Conservation (phyloP, 2,797 vertebrate genomes). For the Masticophis lateralis region DNA sequence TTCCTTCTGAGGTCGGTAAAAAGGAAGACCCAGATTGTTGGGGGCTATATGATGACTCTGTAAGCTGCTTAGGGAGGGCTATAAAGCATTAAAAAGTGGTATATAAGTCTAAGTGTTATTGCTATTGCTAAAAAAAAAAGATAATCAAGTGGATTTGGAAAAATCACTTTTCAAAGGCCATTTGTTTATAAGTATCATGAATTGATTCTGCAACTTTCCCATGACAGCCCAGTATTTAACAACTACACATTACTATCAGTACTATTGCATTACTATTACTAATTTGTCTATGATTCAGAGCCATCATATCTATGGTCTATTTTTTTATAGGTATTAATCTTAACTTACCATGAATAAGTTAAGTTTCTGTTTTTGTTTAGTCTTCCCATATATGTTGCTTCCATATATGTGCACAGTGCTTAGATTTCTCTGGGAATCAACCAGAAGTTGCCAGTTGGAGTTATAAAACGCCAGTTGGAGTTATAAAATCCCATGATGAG, state of each 20-base stretch:
- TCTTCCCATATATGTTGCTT: not conserved
- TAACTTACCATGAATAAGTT: not conserved
- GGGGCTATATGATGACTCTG: too few species aligned
- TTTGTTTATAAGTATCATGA: not conserved
- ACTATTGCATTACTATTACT: too few species aligned
- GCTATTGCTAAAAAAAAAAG: too few species aligned
- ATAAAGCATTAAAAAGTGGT: too few species aligned
- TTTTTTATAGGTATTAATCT: not conserved
- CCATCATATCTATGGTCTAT: not conserved
- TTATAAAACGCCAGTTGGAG: not conserved
- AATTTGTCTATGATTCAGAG: not conserved
- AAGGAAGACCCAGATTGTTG: too few species aligned
- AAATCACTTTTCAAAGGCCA: not conserved
- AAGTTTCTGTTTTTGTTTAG: not conserved
- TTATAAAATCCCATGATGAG: not conserved
- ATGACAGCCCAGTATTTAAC: not conserved
- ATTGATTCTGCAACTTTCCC: not conserved
- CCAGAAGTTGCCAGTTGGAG: not conserved
- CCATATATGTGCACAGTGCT: not conserved
- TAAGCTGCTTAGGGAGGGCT: too few species aligned
- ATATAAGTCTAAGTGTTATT: too few species aligned
- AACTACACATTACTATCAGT: not conserved
- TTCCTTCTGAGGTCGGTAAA: too few species aligned
- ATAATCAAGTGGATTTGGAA: not conserved
- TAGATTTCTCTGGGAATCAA: not conserved